Base-by-base conservation (phyloP, 2,797 vertebrate genomes). In the Anabas testudineus region DNA sequence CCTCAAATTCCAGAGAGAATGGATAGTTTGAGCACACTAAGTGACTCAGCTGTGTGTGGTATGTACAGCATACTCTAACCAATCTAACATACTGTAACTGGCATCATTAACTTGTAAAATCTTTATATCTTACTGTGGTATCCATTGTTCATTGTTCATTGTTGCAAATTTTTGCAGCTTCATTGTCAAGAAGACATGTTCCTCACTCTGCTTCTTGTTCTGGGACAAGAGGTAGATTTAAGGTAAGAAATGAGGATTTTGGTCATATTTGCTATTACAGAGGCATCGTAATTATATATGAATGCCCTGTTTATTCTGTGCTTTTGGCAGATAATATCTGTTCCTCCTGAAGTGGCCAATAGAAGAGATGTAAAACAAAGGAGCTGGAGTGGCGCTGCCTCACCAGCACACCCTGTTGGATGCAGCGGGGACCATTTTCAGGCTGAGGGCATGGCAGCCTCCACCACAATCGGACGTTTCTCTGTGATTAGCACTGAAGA, bases 401-500 rank as follows among this genome's bases (percentile, higher is more conserved):
- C 93, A 2, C 91, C 94, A 0, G 90, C 90, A 0, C 91, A 92
- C 61, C 90, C 93, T 34, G 47, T 22, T 9, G 87, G 54, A 47
- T 80, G 80, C 80, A 69, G 49, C 3, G 66, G 52, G 16, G 92
- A 93, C 18, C 69, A 58, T 2, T 22, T 66, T 56, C 83, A 67
- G 32, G 37, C 46, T 0, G 90, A 90, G 62, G 60, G 67, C 28
- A 78, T 81, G 54, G 21, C 87, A 0, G 93, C 93, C 19, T 95
- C 94, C 85, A 96, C 95, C 76, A 97, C 95, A 0, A 96, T 98
- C 22, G 97, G 97, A 64, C 96, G 97, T 59, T 98, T 99, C 89
- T 97, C 97, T 0, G 97, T 98, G 49, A 85, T 97, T 65, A 97
- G 95, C 92, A 93, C 90, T 0, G 95, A 97, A 75, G 97, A 97